Evolutionary conservation across 2,113 vertebrate genomes (phyloP).

Genomic region (Myiozetetes cayanensis): DNA sequence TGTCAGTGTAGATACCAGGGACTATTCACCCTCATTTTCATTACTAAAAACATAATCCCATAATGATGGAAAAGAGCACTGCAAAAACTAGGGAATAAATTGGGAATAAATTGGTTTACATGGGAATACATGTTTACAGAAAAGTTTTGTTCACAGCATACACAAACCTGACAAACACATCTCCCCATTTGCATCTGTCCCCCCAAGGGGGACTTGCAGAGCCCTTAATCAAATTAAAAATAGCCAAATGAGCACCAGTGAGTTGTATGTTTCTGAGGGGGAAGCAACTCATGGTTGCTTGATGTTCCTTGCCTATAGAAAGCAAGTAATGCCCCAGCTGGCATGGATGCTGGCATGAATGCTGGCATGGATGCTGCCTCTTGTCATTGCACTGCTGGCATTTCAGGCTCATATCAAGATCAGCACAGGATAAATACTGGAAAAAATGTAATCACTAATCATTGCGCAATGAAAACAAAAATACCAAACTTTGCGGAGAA

Average conservation of each 20-base stretch:
- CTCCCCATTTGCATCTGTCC: not conserved
- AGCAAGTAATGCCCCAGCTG: not conserved
- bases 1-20: not conserved
- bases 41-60: not conserved
- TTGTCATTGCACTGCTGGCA: not conserved
- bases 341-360: not conserved
- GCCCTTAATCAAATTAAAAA: not conserved
- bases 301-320: not conserved
- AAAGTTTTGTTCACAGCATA: not conserved
- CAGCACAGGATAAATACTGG: not conserved
- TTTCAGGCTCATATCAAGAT: not conserved
- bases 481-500: not conserved
- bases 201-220: not conserved
- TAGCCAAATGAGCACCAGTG: not conserved
- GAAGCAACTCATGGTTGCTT: not conserved
- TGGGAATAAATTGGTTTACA: not conserved
- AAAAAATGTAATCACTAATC: constrained; percentile 13
- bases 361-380: not conserved
- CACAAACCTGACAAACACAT: not conserved
- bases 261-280: not conserved
- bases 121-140: not conserved
- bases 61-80: not conserved
- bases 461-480: not conserved
- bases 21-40: not conserved
- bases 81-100: not conserved